These are phyloP conservation scores for Bryconaethiops microstoma DNA, from an alignment of 2,797 vertebrate species.

Conservation along the genomic window DNA sequence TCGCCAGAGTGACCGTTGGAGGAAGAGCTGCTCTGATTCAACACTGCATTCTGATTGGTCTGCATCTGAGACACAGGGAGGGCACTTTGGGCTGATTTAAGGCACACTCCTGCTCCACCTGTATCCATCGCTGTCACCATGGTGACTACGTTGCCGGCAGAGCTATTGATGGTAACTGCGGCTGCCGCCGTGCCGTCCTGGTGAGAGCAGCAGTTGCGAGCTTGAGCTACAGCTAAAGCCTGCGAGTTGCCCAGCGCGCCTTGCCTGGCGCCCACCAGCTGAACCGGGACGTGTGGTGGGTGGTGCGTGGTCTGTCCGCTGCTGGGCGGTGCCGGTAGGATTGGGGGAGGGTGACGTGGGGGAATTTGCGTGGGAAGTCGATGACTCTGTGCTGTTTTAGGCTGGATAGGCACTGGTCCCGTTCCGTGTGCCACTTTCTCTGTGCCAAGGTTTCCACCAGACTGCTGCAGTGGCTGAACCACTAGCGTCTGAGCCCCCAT, in stretches of 20 bases:
- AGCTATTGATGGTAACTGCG: conserved; percentile 54
- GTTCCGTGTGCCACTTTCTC: conserved; percentile 73
- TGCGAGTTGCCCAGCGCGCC: conserved; percentile 85
- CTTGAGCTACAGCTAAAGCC: conserved; percentile 86
- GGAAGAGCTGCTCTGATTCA: conserved; percentile 44
- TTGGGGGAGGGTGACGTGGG: conserved; percentile 78
- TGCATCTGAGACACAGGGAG: conserved; percentile 51
- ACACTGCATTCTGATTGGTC: conserved; percentile 47
- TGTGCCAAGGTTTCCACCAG: conserved; percentile 70
- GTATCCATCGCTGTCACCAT: conserved; percentile 71
- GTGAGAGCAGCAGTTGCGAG: conserved; percentile 72
- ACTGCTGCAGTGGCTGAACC: conserved; percentile 92
- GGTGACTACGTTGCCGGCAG: conserved; percentile 65
- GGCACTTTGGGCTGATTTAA: conserved; percentile 64
- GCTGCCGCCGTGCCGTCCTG: conserved; percentile 60
- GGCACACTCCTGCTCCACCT: conserved; percentile 64
- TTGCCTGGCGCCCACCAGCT: conserved; percentile 93
- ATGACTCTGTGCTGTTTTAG: conserved; percentile 82
- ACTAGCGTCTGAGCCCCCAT: conserved; percentile 90
- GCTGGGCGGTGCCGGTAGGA: conserved; percentile 81
- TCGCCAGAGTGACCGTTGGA: conserved; percentile 41
- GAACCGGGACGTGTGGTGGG: conserved; percentile 91
- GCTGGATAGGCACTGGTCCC: conserved; percentile 89
- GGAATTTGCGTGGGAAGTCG: conserved; percentile 77
- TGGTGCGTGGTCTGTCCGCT: conserved; percentile 76